phyloP scores from a whole-genome alignment of 2,113 vertebrate species.

The Ia io region DNA sequence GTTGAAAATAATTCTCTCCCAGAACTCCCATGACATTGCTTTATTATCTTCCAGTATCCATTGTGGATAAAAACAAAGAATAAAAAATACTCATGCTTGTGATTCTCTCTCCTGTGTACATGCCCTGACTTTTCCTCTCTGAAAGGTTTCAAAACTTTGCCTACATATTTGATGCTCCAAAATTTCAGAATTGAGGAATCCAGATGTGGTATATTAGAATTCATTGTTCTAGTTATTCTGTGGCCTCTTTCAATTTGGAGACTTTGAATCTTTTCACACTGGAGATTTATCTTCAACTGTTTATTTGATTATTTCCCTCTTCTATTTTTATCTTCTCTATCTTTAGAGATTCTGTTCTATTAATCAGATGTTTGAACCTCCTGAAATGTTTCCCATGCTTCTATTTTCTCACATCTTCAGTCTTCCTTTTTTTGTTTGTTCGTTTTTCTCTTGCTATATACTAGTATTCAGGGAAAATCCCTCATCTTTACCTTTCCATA shows the following conservation, averaged over 20 bases:
- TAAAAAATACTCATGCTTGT: background rate
- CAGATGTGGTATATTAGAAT: background rate
- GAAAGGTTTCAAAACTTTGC: background rate
- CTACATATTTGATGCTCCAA: background rate
- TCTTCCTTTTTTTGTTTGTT: background rate
- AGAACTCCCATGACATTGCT: background rate
- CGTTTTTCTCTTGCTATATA: background rate
- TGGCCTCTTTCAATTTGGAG: background rate
- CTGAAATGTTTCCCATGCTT: background rate
- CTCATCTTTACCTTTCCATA: background rate
- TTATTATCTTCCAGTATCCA: background rate
- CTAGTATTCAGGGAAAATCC: background rate
- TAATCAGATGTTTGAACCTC: background rate
- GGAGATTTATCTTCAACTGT: background rate
- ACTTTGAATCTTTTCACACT: background rate
- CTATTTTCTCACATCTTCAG: background rate
- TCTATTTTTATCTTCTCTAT: background rate
- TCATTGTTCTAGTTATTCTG: background rate
- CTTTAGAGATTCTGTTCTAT: background rate
- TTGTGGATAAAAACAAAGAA: background rate
- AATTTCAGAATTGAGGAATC: background rate
- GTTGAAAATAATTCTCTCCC: background rate
- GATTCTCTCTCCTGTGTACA: background rate
- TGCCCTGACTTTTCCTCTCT: background rate
- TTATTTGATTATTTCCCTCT: background rate